Percentiles rank a stretch among this genome's conserved stretches.
Evolutionary conservation across 2,113 vertebrate species (phyloP).

Genomic region (Junco hyemalis): DNA sequence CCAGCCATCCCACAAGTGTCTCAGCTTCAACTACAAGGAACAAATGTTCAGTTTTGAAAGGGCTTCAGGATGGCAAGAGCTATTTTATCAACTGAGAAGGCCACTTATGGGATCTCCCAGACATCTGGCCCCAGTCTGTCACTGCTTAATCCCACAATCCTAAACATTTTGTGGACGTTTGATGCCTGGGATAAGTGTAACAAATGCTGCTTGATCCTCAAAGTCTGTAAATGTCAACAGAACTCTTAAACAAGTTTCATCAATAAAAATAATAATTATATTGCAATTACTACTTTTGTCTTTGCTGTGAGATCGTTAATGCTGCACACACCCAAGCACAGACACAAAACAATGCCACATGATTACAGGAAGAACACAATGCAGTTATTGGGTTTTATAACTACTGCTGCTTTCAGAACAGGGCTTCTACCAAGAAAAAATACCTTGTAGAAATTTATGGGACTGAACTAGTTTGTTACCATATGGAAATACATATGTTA

Average conservation of each 20-base stretch:
- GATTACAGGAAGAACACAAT: background rate
- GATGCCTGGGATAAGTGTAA: constrained; percentile 50
- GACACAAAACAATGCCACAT: background rate
- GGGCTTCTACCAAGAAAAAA: constrained; percentile 3
- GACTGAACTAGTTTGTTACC: background rate
- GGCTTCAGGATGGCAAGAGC: background rate
- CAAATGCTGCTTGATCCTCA: constrained; percentile 31
- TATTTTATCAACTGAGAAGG: constrained; percentile 23
- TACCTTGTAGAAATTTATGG: background rate
- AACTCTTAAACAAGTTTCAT: constrained; percentile 45
- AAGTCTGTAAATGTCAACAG: constrained; percentile 45
- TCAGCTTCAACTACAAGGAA: background rate
- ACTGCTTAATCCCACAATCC: constrained; percentile 44
- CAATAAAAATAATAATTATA: constrained; percentile 30
- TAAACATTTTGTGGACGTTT: constrained; percentile 33
- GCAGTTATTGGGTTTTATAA: background rate
- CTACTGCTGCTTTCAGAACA: background rate
- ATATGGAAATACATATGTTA: background rate
- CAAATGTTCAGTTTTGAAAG: constrained; percentile 24
- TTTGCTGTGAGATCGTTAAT: background rate
- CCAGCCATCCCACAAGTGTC: background rate
- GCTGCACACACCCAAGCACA: background rate
- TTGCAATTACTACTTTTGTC: constrained; percentile 12
- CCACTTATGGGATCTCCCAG: background rate
- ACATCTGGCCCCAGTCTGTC: constrained; percentile 62